phyloP scores from a whole-genome alignment of 2,113 vertebrate genomes.

The Cardinalis cardinalis region DNA sequence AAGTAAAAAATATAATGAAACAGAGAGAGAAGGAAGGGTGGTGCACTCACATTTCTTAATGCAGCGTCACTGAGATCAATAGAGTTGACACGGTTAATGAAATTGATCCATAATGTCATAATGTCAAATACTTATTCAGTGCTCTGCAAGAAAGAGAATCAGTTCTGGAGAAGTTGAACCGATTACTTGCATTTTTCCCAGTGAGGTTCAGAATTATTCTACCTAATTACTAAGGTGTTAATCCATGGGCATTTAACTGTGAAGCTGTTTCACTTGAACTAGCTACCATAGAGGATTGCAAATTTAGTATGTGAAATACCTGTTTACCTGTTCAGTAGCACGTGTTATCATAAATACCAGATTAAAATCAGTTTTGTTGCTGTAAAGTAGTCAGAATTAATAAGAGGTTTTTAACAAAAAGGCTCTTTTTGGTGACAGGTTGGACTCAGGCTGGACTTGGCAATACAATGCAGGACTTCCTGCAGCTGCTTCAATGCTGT shows the following conservation, averaged over 20 bases:
- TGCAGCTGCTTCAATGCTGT: neutral
- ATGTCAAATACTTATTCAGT: conserved; percentile 13
- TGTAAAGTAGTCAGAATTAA: neutral
- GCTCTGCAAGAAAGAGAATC: conserved; percentile 5
- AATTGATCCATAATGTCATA: conserved; percentile 39
- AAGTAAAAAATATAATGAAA: neutral
- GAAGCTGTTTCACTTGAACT: neutral
- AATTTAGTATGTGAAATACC: neutral
- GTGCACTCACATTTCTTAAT: neutral
- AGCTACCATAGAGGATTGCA: neutral
- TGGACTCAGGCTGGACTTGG: neutral
- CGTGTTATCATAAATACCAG: neutral
- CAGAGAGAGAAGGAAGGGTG: neutral
- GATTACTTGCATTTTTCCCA: neutral
- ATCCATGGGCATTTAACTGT: neutral
- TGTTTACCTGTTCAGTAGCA: neutral
- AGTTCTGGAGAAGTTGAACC: neutral
- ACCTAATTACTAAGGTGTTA: neutral
- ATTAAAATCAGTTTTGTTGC: neutral
- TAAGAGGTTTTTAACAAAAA: neutral
- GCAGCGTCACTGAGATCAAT: conserved; percentile 11
- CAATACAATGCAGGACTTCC: neutral
- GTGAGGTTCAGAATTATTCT: conserved; percentile 14
- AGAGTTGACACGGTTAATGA: neutral
- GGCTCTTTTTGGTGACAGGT: neutral